phyloP scores from a whole-genome alignment of 2,113 vertebrate genomes.

The Ageneiosus marmoratus region DNA sequence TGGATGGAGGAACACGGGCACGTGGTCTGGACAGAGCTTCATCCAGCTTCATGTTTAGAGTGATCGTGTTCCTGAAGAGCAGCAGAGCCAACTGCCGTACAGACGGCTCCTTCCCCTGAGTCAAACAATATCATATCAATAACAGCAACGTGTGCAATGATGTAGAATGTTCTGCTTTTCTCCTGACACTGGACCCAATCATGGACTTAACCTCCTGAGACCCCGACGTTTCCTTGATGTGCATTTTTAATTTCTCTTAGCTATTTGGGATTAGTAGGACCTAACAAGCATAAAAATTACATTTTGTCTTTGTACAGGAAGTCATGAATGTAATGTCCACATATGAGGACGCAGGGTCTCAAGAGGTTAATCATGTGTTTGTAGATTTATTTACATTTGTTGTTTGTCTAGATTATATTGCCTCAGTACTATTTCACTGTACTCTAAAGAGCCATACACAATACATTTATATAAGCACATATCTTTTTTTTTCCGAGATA shows the following conservation, averaged over 20 bases:
- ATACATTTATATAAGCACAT: not conserved
- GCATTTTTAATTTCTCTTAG: too few relatives aligned
- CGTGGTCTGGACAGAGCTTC: conserved; percentile 89
- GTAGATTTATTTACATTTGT: not conserved
- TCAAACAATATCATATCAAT: not conserved
- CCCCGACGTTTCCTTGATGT: too few relatives aligned
- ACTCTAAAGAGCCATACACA: not conserved
- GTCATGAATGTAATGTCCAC: too few relatives aligned
- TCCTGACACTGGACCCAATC: not conserved
- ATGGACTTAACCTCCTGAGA: too few relatives aligned
- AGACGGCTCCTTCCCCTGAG: conserved; percentile 76
- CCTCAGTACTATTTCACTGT: not conserved
- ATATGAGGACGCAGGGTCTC: too few relatives aligned
- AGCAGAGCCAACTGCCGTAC: conserved; percentile 92
- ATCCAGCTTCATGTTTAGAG: conserved; percentile 93
- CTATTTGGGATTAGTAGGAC: too few relatives aligned
- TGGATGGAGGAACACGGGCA: conserved; percentile 88
- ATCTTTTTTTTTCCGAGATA: not conserved
- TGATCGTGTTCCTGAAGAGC: conserved; percentile 93
- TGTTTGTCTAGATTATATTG: not conserved
- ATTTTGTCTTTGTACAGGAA: too few relatives aligned
- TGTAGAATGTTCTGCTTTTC: not conserved
- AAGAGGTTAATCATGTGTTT: too few relatives aligned
- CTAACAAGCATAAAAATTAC: too few relatives aligned
- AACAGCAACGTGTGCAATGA: not conserved